Percentiles rank a stretch among this genome's conserved stretches.
These are phyloP conservation scores for Octopus bimaculoides DNA, from an alignment of 1,140 invertebrate species.

Conservation along the genomic window DNA sequence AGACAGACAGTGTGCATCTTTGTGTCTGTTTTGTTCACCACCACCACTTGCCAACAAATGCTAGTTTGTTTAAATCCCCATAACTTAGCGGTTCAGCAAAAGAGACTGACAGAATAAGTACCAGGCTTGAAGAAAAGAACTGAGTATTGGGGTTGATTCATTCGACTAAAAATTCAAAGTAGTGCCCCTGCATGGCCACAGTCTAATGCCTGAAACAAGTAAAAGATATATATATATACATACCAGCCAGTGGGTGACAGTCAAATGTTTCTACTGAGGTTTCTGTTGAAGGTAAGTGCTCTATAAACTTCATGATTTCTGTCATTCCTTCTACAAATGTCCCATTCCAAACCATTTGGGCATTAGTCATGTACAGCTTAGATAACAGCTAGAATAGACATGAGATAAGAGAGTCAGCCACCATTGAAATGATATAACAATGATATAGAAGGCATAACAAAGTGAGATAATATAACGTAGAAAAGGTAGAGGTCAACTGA, in stretches of 20 bases:
- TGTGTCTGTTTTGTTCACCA: neutral
- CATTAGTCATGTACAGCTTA: slow-evolving; percentile 76
- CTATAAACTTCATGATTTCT: slow-evolving; percentile 75
- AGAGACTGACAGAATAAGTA: no score
- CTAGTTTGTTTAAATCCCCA: no score
- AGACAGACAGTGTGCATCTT: neutral
- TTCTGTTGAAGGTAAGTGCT: slow-evolving; percentile 71
- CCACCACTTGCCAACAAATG: no score
- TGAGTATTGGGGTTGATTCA: no score
- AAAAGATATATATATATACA: slow-evolving; percentile 19
- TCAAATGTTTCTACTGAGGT: slow-evolving; percentile 72
- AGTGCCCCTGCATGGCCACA: no score
- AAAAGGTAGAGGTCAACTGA: no score
- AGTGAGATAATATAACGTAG: no score
- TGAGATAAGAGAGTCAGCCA: neutral
- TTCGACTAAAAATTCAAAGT: no score
- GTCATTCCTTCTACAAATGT: slow-evolving; percentile 72
- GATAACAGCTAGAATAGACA: slow-evolving; percentile 65
- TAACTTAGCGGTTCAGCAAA: no score
- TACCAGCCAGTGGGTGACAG: slow-evolving; percentile 74
- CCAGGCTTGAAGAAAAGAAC: no score
- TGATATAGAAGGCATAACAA: no score
- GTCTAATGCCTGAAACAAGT: slow-evolving; percentile 22
- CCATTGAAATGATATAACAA: neutral
- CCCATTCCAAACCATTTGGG: slow-evolving; percentile 82